Base-by-base conservation (phyloP, 2,113 vertebrate species). In the Grus americana region DNA sequence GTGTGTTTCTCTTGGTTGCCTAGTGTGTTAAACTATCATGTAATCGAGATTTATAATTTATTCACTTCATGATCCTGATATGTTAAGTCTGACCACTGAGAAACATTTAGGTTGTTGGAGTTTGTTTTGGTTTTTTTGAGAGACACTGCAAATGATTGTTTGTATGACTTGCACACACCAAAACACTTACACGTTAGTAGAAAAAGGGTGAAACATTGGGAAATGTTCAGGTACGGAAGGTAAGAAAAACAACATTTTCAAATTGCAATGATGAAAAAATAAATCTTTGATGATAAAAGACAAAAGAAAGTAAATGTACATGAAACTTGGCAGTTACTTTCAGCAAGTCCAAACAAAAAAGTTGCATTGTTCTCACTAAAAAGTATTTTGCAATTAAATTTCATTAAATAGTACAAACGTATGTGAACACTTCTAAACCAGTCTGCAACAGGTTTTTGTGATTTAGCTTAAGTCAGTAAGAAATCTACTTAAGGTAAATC, bases 401-500 rank as follows among this genome's bases (percentile, higher is more conserved):
- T 91, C 73, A 93, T 85, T 85, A 73, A 92, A 54, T 14, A 84
- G 32, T 40, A 57, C 18, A 88, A 24, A 86, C 11, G 11, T 12
- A 2, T 3, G 12, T 46, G 22, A 86, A 38, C 29, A 62, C 22
- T 88, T 68, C 61, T 30, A 81, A 86, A 44, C 42, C 52, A 57
- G 19, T 17, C 50, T 86, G 83, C 79, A 92, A 73, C 16, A 83
- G 54, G 24, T 79, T 86, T 73, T 88, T 84, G 50, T 78, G 55
- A 92, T 88, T 76, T 59, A 86, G 72, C 50, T 86, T 86, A 88
- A 95, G 50, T 81, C 59, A 88, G n/a, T 79, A 79, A 82, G 55
- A 88, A 92, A 84, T 63, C 67, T 88, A 30, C 55, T 91, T 66
- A 70, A 90, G 63, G 63, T 79, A 88, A 94, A 86, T 95, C 95